Conservation (phyloP, 1,140 invertebrate species). For the Epicauta chinensis region DNA sequence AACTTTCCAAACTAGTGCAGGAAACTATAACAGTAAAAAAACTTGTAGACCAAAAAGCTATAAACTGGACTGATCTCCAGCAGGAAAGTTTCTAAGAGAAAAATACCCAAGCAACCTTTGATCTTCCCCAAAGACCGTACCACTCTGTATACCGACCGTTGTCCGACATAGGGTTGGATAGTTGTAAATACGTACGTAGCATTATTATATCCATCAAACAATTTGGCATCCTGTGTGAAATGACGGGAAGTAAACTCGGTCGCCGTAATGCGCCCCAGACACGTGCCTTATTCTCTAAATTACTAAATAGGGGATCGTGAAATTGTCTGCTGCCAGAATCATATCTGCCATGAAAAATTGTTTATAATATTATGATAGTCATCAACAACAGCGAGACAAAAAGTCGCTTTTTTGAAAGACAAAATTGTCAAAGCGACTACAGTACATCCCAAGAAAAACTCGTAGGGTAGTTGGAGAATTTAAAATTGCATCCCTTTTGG, state of each 20-base stretch:
- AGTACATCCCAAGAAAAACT: too few species aligned
- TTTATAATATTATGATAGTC: conserved; percentile 15
- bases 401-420: too few species aligned
- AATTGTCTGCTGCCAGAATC: conserved; percentile 35
- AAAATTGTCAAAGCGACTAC: too few species aligned
- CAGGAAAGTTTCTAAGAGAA: too few species aligned
- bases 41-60: too few species aligned
- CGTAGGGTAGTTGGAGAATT: background rate
- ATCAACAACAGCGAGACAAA: too few species aligned
- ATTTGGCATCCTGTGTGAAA: conserved; percentile 33
- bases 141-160: conserved; percentile 2
- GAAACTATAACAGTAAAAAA: too few species aligned
- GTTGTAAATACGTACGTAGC: background rate
- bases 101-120: too few species aligned
- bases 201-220: conserved; percentile 29
- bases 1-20: too few species aligned
- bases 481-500: conserved; percentile 15
- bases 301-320: conserved; percentile 24
- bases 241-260: conserved; percentile 31
- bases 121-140: too few species aligned
- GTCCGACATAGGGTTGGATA: conserved; percentile 8
- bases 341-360: conserved; percentile 34
- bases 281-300: conserved; percentile 32
- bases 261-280: conserved; percentile 21
- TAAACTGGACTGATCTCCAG: too few species aligned